A percentile compares a stretch with the other conserved stretches of the same genome.
These are phyloP conservation scores for Halocynthia aurantium DNA, from an alignment of 23 tunicate genomes.

Conservation along the genomic window DNA sequence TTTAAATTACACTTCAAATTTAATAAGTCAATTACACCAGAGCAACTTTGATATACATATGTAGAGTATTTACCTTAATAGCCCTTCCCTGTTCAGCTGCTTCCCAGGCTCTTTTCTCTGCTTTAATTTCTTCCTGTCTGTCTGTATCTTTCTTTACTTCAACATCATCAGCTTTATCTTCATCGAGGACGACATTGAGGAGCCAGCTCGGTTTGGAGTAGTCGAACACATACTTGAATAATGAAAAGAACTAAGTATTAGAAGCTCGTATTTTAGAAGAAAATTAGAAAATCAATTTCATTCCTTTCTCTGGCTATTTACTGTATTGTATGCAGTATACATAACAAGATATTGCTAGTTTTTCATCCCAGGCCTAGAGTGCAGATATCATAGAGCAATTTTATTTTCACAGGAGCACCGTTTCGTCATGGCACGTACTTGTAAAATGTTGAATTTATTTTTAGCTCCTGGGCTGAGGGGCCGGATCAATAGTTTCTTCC, in stretches of 20 bases:
- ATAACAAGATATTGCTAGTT: too few relatives aligned
- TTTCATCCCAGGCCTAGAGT: too few relatives aligned
- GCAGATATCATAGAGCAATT: too few relatives aligned
- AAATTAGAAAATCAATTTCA: too few relatives aligned
- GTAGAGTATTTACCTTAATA: constrained; percentile 34
- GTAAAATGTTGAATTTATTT: too few relatives aligned
- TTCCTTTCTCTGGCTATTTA: too few relatives aligned
- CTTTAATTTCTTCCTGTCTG: constrained; percentile 61
- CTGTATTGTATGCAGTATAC: too few relatives aligned
- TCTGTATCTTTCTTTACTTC: constrained; percentile 64
- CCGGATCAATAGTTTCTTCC: too few relatives aligned
- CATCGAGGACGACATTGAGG: constrained; percentile 53
- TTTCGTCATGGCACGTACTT: too few relatives aligned
- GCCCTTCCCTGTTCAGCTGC: constrained; percentile 83
- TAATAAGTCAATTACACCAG: not conserved
- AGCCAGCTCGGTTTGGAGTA: constrained; percentile 57
- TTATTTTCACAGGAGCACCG: too few relatives aligned
- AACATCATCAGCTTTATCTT: constrained; percentile 61
- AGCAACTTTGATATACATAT: not conserved
- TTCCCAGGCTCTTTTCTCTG: constrained; percentile 93
- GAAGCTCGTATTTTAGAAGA: too few relatives aligned
- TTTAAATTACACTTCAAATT: not conserved
- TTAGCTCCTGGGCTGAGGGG: too few relatives aligned
- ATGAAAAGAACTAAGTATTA: not conserved
- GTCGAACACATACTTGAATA: constrained; percentile 25